Base-by-base conservation (phyloP, 1,140 invertebrate genomes). In the Carcinoscorpius rotundicauda region DNA sequence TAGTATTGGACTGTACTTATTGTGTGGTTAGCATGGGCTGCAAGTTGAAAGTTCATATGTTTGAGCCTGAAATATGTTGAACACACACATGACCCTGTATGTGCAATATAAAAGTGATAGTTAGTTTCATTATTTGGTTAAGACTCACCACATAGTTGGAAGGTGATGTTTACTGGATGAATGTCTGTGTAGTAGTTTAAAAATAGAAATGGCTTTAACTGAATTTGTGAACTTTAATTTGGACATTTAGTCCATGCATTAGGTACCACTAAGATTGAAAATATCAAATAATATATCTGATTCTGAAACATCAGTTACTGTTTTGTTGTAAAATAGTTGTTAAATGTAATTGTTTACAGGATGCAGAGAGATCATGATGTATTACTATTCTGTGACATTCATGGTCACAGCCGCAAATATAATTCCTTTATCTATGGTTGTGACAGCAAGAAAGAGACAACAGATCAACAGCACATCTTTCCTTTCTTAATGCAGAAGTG, bases 381-480 rank as follows among this genome's bases (percentile, higher is more conserved):
- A 6, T 96, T 76, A 86, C 82, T 91, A n/a, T 92, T 85, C 75
- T 89, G 89, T 76, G 91, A 94, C 79, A 88, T 88, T 72, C 91
- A 94, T 77, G 91, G 91, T 4, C 91, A 94, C 76, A 93, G 90
- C 48, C 79, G 89, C 52, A 82, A 86, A 74, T 90, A 91, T 79
- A 94, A 93, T 74, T 86, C 91, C 60, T 94, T 94, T 79, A 80
- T 93, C 67, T 93, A 91, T 76, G 91, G 91, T 51, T 93, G 91
- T 76, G 87, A 86, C 69, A 89, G n/a, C 29, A 29, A 29, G 29
- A 29, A 29, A 29, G 29, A 29, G 2, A 29, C 29, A 29, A 29
- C 29, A 29, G 29, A 29, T 29, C 29, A 29, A 29, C 29, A 29
- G 29, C 29, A 29, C 29, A 29, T 29, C 29, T 29, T 29, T 29